Base-by-base conservation (phyloP, 2,888 invertebrate genomes). In the Oxyteleia sp. region DNA sequence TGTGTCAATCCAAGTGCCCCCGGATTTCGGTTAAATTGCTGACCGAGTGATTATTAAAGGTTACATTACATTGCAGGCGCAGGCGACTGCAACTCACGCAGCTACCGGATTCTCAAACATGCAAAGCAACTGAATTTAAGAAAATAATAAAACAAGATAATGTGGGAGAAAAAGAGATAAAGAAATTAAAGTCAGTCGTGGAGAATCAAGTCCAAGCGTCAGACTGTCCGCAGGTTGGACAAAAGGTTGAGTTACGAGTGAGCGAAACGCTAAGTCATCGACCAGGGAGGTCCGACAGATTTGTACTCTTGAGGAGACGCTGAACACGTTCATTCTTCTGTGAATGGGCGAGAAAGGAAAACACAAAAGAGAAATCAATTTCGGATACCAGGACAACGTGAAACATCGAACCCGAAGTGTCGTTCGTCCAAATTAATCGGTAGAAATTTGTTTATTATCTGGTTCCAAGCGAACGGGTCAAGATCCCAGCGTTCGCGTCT, bases 271-370 rank as follows among this genome's bases (percentile, higher is more conserved):
- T 85, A 80, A 81, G 91, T 92, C 92, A 92, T 85, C 83, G 84
- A 72, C 86, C 86, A 85, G 92, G 92, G 92, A 92, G 92, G 92
- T 92, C 92, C 87, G 87, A 86, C 78, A 84, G 88, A 87, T 87
- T 87, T 85, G 85, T 90, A 90, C 89, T 89, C 89, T 90, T 86
- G 88, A 87, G 84, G 74, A 66, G 79, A 85, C 61, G 26, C 66
- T 81, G 84, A 87, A 88, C 82, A 85, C 86, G 86, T 86, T 87
- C 87, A 78, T 84, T 74, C 63, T 53, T 38, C 53, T 55, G 16
- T 55, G 43, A 63, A 59, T 59, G 68, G 26, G 72, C 51, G 15
- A 57, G 64, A 63, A 75, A 75, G 35, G 26, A 63, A 64, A 69
- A 64, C 35, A 84, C 59, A 79, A 79, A 75, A 32, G 66, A 80